Conservation (phyloP, 2,888 invertebrate species). For the Hydrotaea diabolus region DNA sequence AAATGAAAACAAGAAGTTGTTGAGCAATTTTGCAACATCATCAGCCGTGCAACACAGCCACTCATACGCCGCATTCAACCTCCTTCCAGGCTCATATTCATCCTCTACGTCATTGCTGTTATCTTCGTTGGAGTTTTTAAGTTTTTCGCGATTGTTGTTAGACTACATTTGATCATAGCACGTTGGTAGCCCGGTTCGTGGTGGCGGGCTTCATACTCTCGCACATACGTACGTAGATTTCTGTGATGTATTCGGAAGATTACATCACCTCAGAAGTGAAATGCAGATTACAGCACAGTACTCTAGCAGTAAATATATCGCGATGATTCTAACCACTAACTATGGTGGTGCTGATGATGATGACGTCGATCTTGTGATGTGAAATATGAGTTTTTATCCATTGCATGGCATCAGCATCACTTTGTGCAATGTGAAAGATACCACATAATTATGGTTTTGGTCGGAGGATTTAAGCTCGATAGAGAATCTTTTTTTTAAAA, state of each 20-base stretch:
- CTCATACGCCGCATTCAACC: constrained; percentile 21
- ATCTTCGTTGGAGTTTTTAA: constrained; percentile 40
- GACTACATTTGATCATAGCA: constrained; percentile 60
- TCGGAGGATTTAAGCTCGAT: not conserved
- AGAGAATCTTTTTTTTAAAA: not conserved
- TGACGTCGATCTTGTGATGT: constrained; percentile 19
- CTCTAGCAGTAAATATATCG: not conserved
- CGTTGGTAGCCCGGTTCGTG: constrained; percentile 29
- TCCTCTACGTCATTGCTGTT: constrained; percentile 10
- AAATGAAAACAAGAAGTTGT: constrained; percentile 52
- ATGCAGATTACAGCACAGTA: constrained; percentile 28
- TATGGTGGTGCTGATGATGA: not conserved
- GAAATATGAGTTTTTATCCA: constrained; percentile 25
- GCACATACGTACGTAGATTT: constrained; percentile 54
- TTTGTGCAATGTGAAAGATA: not conserved
- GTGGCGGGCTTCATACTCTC: constrained; percentile 31
- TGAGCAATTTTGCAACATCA: constrained; percentile 45
- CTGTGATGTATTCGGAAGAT: constrained; percentile 59
- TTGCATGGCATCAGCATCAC: not conserved
- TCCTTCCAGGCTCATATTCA: constrained; percentile 12
- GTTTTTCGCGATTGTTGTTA: constrained; percentile 65
- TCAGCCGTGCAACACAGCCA: constrained; percentile 15
- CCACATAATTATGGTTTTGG: constrained; percentile 16
- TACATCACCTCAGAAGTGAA: constrained; percentile 59
- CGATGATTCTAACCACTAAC: not conserved